Evolutionary conservation across 2,888 invertebrate species (phyloP).

Genomic region (Sinelater perroti): DNA sequence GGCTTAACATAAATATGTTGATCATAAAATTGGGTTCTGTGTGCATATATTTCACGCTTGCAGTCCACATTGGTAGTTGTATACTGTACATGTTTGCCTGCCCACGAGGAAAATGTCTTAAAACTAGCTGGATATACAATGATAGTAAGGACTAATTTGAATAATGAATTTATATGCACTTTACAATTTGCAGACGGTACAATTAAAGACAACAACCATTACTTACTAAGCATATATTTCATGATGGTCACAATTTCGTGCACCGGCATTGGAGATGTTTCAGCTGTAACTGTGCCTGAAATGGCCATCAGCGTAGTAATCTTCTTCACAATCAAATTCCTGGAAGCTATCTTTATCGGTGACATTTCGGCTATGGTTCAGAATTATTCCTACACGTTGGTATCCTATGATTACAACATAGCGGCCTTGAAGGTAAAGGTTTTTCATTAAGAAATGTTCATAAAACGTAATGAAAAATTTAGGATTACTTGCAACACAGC

Average conservation of each 20-base stretch:
- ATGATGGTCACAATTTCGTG: constrained; percentile 34
- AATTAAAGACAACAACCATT: constrained; percentile 15
- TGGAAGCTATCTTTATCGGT: constrained; percentile 40
- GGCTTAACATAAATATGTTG: constrained; percentile 42
- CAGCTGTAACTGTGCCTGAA: constrained; percentile 35
- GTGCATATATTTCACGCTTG: constrained; percentile 36
- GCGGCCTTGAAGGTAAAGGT: constrained; percentile 36
- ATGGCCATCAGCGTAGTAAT: constrained; percentile 32
- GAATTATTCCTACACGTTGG: constrained; percentile 39
- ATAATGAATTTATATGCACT: not conserved
- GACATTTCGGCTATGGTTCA: constrained; percentile 43
- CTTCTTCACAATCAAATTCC: constrained; percentile 37
- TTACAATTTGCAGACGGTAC: not conserved
- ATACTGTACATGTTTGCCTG: constrained; percentile 39
- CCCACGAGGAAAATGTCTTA: constrained; percentile 15
- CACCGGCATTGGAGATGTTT: constrained; percentile 39
- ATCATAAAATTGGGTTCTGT: constrained; percentile 40
- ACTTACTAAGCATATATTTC: constrained; percentile 38
- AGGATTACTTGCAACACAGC: constrained; percentile 42
- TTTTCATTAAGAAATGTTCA: not conserved
- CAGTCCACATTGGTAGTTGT: constrained; percentile 42
- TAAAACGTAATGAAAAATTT: not conserved
- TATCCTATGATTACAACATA: constrained; percentile 38
- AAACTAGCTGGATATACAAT: constrained; percentile 10
- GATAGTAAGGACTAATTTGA: not conserved